Evolutionary conservation across 2,797 vertebrate genomes (phyloP), one percentile per base, ranked within the genome.

Genomic region (Columba guinea): DNA sequence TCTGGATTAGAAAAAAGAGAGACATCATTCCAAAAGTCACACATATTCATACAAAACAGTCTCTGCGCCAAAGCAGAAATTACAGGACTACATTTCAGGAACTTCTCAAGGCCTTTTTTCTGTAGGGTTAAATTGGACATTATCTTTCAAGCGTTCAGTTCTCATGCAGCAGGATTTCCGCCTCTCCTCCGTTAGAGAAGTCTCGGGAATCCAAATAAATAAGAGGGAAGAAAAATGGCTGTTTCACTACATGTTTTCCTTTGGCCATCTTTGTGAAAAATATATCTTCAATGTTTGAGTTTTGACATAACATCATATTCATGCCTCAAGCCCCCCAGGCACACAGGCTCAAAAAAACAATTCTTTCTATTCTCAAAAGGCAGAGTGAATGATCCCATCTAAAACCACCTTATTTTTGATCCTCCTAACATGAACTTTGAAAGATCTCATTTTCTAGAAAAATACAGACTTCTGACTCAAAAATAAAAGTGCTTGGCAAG

Each of bases 101-200:
- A 52, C 39, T 87, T 85, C 52, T 70, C 44, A 52, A 73, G 12
- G 30, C 21, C n/a, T 63, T 84, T 44, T 84, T 65, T 77, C 44
- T n/a, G 8, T 12, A 49, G 7, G 13, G 59, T 55, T 69, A 79
- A 52, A 7, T 16, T 55, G 35, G 67, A 69, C 23, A 12, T 18
- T 63, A 30, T 27, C 24, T 75, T 86, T 90, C 39, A 56, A 82
- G 51, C 19, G 69, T 58, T 81, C 22, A 35, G 0, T 84, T 76
- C 48, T 62, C 63, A 59, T 6, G 24, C 34, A 78, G 41, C 41
- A 79, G 62, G 17, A 74, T 67, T 91, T 92, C 59, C 2, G 5
- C 3, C 22, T 64, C 34, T 34, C 14, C 10, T 55, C 51, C 1
- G 0, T 39, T 32, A 53, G 9, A 8, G 0, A 69, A 74, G 48